Base-by-base conservation (phyloP, 2,797 vertebrate genomes). In the Amblyraja radiata region DNA sequence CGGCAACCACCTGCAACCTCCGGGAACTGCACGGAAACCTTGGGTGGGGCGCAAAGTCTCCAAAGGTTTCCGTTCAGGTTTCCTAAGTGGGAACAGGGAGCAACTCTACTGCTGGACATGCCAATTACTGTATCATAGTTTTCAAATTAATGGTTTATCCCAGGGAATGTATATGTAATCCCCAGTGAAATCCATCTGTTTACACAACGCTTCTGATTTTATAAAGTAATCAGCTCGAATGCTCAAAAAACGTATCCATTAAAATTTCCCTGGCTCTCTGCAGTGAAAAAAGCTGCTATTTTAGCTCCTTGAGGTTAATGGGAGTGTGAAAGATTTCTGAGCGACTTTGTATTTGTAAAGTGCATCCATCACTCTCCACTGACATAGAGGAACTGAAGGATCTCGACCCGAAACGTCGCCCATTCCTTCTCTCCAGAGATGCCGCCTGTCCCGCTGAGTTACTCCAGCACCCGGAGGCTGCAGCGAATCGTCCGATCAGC, bases 291-390 rank as follows among this genome's bases (percentile, higher is more conserved):
- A n/a, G 73, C 25, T 23, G 71, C 16, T 71, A 76, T 46, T 92
- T 92, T 92, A 25, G 25, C 73, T 92, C 39, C 39, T 28, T 92
- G 46, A 90, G 63, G 32, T 90, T 36, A 54, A 39, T 92, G 71
- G 65, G 46, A 92, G 39, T 76, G 46, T 28, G 90, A 54, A 54
- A 54, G 9, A 92, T 92, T 39, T 39, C 23, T 76, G 71, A 54
- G 68, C 14, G 90, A 76, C 90, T 92, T 92, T 73, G 39, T 39
- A 92, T 39, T 46, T 90, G 88, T 21, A 92, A 39, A 76, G 21
- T 76, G 25, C 23, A 92, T 63, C 61, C 61, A 7, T 18, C 61
- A 86, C n/a, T 32, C 84, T 88, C 6, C 16, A 10, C 14, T n/a
- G 61, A 73, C 46, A 4, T 46, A 46, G 46, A 46, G 46, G 46